Evolutionary conservation across 2,888 invertebrate species (phyloP), one percentile per base, ranked within the genome.

Genomic region (Philonicus albiceps): DNA sequence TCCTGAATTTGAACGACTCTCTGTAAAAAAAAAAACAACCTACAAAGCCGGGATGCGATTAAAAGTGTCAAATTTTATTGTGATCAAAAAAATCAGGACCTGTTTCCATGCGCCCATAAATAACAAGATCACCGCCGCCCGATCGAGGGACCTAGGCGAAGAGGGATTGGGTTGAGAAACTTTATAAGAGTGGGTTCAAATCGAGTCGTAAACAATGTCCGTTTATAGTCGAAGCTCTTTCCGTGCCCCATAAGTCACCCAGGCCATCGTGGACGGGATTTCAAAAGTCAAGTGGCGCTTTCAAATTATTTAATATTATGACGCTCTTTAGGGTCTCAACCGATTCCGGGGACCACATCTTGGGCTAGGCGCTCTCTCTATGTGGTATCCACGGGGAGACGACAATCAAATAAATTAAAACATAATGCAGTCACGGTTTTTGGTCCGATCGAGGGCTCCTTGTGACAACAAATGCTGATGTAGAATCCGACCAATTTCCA

Each of bases 271-370:
- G 80, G 81, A 81, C 49, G 64, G 55, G 31, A 34, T 6, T 76
- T 55, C 49, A 81, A 81, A 81, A 81, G 72, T 73, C 81, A 86
- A 86, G 86, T 86, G 86, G 86, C 86, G 86, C 86, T 86, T 86
- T 86, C 86, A 86, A 86, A 86, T 86, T 86, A 86, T 86, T 86
- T 86, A 86, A 86, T 86, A 76, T 75, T 76, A 86, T 86, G 86
- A 76, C 16, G 74, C 86, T 86, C 86, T 75, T 43, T 76, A 86
- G 55, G 64, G 86, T 76, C n/a, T 75, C 37, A 84, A 19, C 27
- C 27, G 8, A 64, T 64, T 84, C 72, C 64, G 81, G 81, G 55
- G 8, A 31, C 40, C 37, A 40, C 37, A 27, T 55, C 40, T 73
- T 27, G n/a, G 83, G n/a, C 84, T n/a, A 73, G 43, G 34, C 73